Percentiles rank a stretch among this genome's conserved stretches.
phyloP scores from a whole-genome alignment of 2,888 invertebrate genomes.

The Tetheella fluctuosa region DNA sequence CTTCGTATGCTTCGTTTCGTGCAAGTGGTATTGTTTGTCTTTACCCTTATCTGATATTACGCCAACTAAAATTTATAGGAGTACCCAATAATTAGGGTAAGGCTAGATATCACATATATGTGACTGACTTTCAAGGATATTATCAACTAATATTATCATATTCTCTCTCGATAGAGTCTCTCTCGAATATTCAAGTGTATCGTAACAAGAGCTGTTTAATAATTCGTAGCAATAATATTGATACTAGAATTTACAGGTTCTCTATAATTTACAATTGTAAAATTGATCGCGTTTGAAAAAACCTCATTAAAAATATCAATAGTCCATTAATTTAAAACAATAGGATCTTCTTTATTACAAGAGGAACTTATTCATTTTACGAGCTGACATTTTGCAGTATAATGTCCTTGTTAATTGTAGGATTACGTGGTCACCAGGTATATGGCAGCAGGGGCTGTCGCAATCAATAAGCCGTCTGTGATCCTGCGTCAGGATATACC shows the following conservation, averaged over 20 bases:
- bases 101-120: neutral
- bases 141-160: neutral
- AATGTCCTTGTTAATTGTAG: constrained; percentile 53
- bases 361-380: too few species aligned
- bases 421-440: constrained; percentile 51
- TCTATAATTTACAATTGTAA: too few species aligned
- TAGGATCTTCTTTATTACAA: constrained; percentile 22
- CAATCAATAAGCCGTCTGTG: constrained; percentile 55
- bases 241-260: too few species aligned
- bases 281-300: too few species aligned
- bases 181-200: too few species aligned
- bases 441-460: constrained; percentile 39
- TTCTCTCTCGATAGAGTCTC: too few species aligned
- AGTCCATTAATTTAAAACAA: constrained; percentile 12
- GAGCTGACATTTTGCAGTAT: constrained; percentile 46
- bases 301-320: too few species aligned
- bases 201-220: too few species aligned
- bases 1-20: neutral
- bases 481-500: constrained; percentile 56
- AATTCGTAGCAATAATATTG: too few species aligned
- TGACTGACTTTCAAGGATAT: neutral
- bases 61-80: neutral
- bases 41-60: constrained; percentile 6
- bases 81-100: constrained; percentile 3
- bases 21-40: neutral